Base-by-base conservation (phyloP, 2,113 vertebrate species). In the Oxyruncus cristatus region DNA sequence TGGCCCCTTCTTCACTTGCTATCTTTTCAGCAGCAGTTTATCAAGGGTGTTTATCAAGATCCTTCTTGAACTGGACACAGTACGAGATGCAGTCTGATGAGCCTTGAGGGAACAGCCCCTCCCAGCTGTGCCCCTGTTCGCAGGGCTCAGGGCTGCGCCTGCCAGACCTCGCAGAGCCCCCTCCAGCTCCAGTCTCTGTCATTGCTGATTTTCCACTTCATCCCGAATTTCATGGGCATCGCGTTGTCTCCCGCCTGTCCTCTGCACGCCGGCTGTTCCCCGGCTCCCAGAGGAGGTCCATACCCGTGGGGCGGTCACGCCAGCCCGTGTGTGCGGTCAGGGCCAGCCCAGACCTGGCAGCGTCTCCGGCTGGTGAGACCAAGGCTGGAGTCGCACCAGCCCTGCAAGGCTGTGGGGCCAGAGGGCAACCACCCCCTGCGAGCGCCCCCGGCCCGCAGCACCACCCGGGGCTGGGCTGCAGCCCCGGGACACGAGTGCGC, bases 61-160 rank as follows among this genome's bases (percentile, higher is more conserved):
- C 37, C 44, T 32, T 27, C 52, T 10, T 2, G 9, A 28, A 23
- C 32, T 2, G 32, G 26, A 21, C 21, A 13, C 35, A 14, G 14
- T 2, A 27, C 33, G 3, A 14, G 11, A 8, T 4, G 15, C 32
- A 19, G 32, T 6, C 61, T 12, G 39, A 37, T 1, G 1, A 12
- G 18, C 32, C 1, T 42, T 7, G 59, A 30, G 17, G 23, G 4
- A 7, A 46, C 37, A 14, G 10, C 23, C 33, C 37, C 33, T 28
- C 20, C 20, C 3, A 1, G 15, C 56, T 15, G 21, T 12, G 7
- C 14, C 46, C 32, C 33, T 17, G 15, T 26, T 19, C 3, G 1
- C 2, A 15, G 27, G 44, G 16, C 44, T 47, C 55, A 6, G 47
- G 39, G 9, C n/a, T 17, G 35, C 10, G 35, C 50, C 71, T 12